Conservation (phyloP, 2,113 vertebrate genomes). For the Pontoporia blainvillei region DNA sequence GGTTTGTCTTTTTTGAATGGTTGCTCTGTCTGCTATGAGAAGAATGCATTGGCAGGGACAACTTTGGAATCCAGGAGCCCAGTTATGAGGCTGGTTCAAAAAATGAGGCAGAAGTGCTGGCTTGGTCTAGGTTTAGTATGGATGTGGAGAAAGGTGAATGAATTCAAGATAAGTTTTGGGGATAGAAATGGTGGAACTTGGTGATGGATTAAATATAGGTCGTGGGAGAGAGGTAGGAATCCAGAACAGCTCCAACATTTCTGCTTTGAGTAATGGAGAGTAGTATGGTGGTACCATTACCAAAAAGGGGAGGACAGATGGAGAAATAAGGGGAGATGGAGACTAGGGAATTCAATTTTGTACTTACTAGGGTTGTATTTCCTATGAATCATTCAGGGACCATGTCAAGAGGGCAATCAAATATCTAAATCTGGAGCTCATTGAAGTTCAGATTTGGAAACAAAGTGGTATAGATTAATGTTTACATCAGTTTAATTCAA, state of each 20-base stretch:
- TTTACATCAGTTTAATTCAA: neutral
- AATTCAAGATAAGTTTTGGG: neutral
- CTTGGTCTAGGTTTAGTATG: neutral
- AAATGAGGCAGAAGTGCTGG: neutral
- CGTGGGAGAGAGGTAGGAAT: neutral
- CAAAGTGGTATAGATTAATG: neutral
- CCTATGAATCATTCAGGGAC: neutral
- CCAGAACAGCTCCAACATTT: neutral
- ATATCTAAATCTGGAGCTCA: neutral
- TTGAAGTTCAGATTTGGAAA: neutral
- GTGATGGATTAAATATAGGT: neutral
- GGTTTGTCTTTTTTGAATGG: neutral
- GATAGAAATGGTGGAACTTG: neutral
- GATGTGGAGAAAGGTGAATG: neutral
- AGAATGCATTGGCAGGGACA: neutral
- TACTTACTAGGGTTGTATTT: neutral
- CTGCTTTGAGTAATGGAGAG: neutral
- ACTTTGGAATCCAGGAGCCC: neutral
- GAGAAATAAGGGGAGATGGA: neutral
- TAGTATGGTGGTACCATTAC: neutral
- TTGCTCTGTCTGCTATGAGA: neutral
- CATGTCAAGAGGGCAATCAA: neutral
- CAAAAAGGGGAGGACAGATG: neutral
- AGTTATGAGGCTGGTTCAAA: neutral
- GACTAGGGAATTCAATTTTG: neutral